phyloP scores from a whole-genome alignment of 30 jellyfish, hydroid and myxozoan species.

The Aurelia sp. region DNA sequence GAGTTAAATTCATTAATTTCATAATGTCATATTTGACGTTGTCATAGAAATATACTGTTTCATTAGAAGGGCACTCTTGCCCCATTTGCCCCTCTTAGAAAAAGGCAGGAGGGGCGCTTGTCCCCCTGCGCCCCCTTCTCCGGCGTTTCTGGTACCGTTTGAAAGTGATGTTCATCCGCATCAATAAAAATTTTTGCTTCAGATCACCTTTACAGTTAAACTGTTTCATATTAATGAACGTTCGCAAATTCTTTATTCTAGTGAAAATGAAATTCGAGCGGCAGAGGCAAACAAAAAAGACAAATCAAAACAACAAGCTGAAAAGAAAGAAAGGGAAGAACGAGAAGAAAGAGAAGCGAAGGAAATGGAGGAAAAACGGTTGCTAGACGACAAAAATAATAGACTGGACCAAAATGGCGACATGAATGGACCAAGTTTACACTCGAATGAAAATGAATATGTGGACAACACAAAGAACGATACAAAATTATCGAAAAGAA shows the following conservation, averaged over 20 bases:
- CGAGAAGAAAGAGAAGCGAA: conserved; percentile 50
- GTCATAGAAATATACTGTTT: too few relatives aligned
- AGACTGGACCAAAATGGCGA: conserved; percentile 56
- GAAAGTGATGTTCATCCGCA: too few relatives aligned
- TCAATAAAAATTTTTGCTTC: too few relatives aligned
- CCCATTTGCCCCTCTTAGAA: too few relatives aligned
- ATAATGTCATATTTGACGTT: too few relatives aligned
- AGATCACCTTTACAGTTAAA: too few relatives aligned
- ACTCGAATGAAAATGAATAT: conserved; percentile 44
- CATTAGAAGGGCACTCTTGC: too few relatives aligned
- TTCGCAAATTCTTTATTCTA: not conserved
- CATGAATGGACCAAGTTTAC: conserved; percentile 69
- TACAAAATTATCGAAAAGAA: conserved; percentile 25
- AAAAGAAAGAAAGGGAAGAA: conserved; percentile 71
- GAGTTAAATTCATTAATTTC: too few relatives aligned
- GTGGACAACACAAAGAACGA: conserved; percentile 32
- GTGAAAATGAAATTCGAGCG: conserved; percentile 95
- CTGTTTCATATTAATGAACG: too few relatives aligned
- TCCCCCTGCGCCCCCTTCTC: too few relatives aligned
- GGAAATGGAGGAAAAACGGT: conserved; percentile 49
- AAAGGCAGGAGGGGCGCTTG: too few relatives aligned
- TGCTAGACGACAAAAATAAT: conserved; percentile 54
- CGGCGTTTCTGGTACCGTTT: too few relatives aligned
- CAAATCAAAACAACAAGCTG: conserved; percentile 86
- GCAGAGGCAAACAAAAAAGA: conserved; percentile 94